Evolutionary conservation across 2,113 vertebrate species (phyloP), one percentile per base, ranked within the genome.

Genomic region (Butastur rufipennis): DNA sequence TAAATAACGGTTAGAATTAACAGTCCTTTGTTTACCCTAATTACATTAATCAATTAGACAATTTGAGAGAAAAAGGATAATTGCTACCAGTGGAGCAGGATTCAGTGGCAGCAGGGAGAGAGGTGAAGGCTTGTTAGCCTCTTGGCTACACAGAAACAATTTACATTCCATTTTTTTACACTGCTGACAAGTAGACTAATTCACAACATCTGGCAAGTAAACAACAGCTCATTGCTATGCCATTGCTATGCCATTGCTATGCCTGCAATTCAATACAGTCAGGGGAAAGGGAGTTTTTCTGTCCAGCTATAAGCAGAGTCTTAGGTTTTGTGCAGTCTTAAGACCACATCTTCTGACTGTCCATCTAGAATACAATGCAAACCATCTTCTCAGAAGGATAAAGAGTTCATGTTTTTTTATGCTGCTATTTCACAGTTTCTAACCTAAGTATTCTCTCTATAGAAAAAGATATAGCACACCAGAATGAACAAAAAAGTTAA

Each of bases 101-200:
- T 88, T 85, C 78, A 61, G 70, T 11, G 23, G 53, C 26, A 92
- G 56, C 45, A 43, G 40, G 40, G 87, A 85, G 48, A 93, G 95
- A 86, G 81, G 74, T 94, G 90, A 95, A 80, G 52, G 65, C 80
- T 86, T 74, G 72, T 89, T 96, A 95, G 68, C 75, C 86, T 97
- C 88, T 71, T 86, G 88, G 66, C 86, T 90, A 40, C 3, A 29
- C 40, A 91, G 86, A 85, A 82, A 81, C 63, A 95, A 93, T 85
- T 94, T 67, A 71, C 45, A 74, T 90, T 71, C 38, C 17, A 9
- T 17, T 90, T 94, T 86, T 88, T 77, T 29, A 26, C 71, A 78
- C 59, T 93, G 82, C 58, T 94, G 95, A 86, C 84, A 95, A 88
- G 81, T 55, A 59, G 71, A 67, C 42, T 90, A 93, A 87, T 90